phyloP scores from a whole-genome alignment of 2,113 vertebrate species.

The Pelobates fuscus region DNA sequence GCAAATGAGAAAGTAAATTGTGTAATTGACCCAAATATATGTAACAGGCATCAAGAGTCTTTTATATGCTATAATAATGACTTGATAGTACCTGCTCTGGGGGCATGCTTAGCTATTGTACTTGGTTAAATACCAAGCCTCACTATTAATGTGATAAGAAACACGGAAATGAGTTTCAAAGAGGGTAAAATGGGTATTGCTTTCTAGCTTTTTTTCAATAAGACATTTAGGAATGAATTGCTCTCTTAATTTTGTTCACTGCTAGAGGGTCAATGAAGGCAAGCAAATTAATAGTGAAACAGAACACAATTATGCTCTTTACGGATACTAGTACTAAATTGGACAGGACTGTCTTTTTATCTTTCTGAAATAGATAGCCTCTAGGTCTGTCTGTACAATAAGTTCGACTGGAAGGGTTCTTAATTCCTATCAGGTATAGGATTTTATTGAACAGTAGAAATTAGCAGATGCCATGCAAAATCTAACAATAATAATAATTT shows the following conservation, averaged over 20 bases:
- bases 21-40: slow-evolving; percentile 19
- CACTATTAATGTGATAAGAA: background rate
- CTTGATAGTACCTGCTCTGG: slow-evolving; percentile 11
- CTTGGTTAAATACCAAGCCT: background rate
- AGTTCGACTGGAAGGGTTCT: background rate
- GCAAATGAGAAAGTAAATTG: slow-evolving; percentile 4
- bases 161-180: background rate
- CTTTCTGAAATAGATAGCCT: background rate
- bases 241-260: background rate
- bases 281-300: background rate
- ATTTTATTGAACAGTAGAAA: background rate
- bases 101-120: background rate
- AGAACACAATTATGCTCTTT: background rate
- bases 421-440: background rate
- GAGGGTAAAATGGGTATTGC: background rate
- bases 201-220: background rate
- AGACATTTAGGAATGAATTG: background rate
- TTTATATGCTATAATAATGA: slow-evolving; percentile 7
- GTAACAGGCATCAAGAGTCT: background rate
- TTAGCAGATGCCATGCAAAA: background rate
- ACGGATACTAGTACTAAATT: background rate
- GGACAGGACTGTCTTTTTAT: background rate
- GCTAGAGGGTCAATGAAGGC: slow-evolving; percentile 2
- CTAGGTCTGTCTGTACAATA: background rate
- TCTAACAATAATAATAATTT: too few relatives aligned